These are phyloP conservation scores for Ecliptopera silaceata DNA, from an alignment of 2,888 invertebrate species.

Conservation along the genomic window DNA sequence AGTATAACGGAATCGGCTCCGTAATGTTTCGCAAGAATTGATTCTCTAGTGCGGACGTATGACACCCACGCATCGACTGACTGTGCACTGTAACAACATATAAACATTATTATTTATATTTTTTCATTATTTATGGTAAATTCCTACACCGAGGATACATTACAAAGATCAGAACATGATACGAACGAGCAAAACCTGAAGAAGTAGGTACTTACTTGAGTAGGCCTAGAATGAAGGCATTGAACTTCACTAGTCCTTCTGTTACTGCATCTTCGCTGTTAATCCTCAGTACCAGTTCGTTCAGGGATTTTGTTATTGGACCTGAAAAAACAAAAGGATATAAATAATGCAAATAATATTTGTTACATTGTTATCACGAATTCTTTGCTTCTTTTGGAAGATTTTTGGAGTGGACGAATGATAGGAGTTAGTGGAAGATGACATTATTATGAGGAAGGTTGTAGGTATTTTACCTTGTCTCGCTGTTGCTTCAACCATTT, in stretches of 20 bases:
- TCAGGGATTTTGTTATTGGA: constrained; percentile 91
- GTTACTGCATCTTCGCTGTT: constrained; percentile 92
- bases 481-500: constrained; percentile 93
- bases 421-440: too few species aligned
- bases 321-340: constrained; percentile 61
- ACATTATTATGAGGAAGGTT: too few species aligned
- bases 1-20: constrained; percentile 88
- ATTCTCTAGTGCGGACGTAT: constrained; percentile 92
- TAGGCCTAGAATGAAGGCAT: constrained; percentile 93
- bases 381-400: too few species aligned
- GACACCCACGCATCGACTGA: constrained; percentile 96
- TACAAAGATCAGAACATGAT: too few species aligned
- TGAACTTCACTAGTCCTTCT: constrained; percentile 93
- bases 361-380: too few species aligned
- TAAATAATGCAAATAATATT: background rate
- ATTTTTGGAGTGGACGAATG: too few species aligned
- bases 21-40: constrained; percentile 91
- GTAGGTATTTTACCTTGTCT: constrained; percentile 86
- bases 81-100: constrained; percentile 87
- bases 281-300: constrained; percentile 91
- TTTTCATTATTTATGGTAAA: too few species aligned
- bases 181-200: background rate
- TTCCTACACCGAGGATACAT: too few species aligned
- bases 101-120: too few species aligned
- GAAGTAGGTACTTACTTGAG: constrained; percentile 88